Evolutionary conservation across 1,140 invertebrate genomes (phyloP).

Genomic region (Drosophila kohkoa): DNA sequence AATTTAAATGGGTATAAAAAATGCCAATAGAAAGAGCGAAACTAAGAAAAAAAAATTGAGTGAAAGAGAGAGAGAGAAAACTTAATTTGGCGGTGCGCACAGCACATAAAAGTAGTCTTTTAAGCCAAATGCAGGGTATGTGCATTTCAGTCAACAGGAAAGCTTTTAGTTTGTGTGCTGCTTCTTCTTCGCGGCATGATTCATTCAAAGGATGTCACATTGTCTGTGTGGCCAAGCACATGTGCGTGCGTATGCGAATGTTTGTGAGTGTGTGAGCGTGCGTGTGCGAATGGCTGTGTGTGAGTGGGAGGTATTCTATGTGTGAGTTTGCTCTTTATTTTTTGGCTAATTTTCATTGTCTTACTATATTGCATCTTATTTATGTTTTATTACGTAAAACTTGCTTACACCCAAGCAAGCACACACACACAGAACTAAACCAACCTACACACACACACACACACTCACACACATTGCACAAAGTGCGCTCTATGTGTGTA

Average conservation of each 20-base stretch:
- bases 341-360: conserved; percentile 16
- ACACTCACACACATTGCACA: neutral
- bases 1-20: too few species aligned
- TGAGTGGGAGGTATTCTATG: neutral
- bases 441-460: conserved; percentile 13
- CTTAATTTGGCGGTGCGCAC: too few species aligned
- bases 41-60: too few species aligned
- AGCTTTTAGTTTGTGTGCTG: neutral
- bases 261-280: neutral
- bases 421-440: conserved; percentile 15
- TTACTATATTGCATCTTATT: conserved; percentile 48
- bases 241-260: neutral
- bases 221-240: neutral
- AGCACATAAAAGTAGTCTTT: neutral
- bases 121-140: conserved; percentile 7
- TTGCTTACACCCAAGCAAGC: conserved; percentile 23
- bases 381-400: conserved; percentile 62
- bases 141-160: too few species aligned
- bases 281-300: neutral
- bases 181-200: conserved; percentile 22
- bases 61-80: too few species aligned
- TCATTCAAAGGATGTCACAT: conserved; percentile 41
- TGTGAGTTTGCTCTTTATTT: neutral
- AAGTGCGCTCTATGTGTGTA: conserved; percentile 19
- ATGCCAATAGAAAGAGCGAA: too few species aligned